A percentile compares a stretch with the other conserved stretches of the same genome.
Evolutionary conservation across 2,888 invertebrate species (phyloP).

Genomic region (Sinotaia quadrata): DNA sequence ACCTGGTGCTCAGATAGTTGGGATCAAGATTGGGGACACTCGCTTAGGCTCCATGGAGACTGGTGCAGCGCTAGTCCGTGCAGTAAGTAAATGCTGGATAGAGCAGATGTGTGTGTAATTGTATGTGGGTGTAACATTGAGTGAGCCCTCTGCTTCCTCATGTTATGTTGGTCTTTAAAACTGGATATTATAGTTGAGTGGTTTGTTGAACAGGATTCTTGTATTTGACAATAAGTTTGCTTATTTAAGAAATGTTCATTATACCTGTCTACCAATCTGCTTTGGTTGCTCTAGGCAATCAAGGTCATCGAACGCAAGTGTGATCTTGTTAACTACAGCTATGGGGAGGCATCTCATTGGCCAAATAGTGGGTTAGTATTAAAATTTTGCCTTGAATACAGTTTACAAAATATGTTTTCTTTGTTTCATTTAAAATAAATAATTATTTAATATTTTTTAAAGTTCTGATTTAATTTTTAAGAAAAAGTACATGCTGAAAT

Average conservation of each 20-base stretch:
- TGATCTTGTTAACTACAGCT: slow-evolving; percentile 98
- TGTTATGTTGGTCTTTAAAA: background rate
- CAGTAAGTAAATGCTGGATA: slow-evolving; percentile 77
- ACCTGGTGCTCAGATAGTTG: slow-evolving; percentile 95
- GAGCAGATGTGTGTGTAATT: background rate
- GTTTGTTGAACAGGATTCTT: background rate
- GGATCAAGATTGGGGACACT: slow-evolving; percentile 92
- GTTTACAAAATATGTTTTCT: too few species aligned
- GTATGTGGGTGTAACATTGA: background rate
- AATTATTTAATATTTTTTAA: background rate
- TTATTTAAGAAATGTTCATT: too few species aligned
- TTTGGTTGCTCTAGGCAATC: slow-evolving; percentile 72
- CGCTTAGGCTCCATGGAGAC: slow-evolving; percentile 97
- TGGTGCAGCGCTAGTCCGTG: slow-evolving; percentile 90
- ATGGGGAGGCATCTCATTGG: slow-evolving; percentile 96
- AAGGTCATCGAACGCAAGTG: slow-evolving; percentile 74
- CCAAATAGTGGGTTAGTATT: slow-evolving; percentile 86
- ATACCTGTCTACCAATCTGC: too few species aligned
- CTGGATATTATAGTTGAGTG: background rate
- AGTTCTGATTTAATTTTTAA: background rate
- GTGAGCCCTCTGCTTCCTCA: background rate
- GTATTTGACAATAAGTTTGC: too few species aligned
- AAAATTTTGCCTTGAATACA: background rate
- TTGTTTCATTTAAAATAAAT: slow-evolving; percentile 4
- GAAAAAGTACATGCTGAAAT: background rate